A percentile compares a stretch with the other conserved stretches of the same genome.
These are phyloP conservation scores for Tineola bisselliella DNA, from an alignment of 2,888 invertebrate species.

Conservation along the genomic window DNA sequence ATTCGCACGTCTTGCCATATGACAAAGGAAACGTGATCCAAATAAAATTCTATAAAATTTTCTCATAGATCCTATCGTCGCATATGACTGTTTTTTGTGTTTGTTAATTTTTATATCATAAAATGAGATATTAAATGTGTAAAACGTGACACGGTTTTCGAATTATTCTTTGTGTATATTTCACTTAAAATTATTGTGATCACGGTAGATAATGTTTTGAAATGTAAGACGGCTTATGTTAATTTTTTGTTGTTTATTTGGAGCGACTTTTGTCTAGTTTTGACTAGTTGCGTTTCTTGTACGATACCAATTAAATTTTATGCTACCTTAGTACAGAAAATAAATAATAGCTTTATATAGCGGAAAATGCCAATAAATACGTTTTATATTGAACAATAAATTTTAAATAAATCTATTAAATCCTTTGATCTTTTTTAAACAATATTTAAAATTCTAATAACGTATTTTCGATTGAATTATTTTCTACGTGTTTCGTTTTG, in stretches of 20 bases:
- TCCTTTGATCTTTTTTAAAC: slow-evolving; percentile 60
- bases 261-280: too few relatives aligned
- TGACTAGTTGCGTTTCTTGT: too few relatives aligned
- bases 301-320: too few relatives aligned
- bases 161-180: not conserved
- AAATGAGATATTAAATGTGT: not conserved
- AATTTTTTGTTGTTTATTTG: too few relatives aligned
- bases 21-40: slow-evolving; percentile 55
- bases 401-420: slow-evolving; percentile 59
- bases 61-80: not conserved
- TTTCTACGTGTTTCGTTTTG: slow-evolving; percentile 47
- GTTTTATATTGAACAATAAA: slow-evolving; percentile 28
- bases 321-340: too few relatives aligned
- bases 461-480: slow-evolving; percentile 50
- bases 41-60: slow-evolving; percentile 28
- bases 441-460: slow-evolving; percentile 53
- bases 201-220: too few relatives aligned
- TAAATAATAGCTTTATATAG: too few relatives aligned
- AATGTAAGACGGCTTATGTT: too few relatives aligned
- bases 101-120: not conserved
- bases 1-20: not conserved
- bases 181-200: not conserved
- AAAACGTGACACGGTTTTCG: not conserved
- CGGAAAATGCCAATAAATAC: too few relatives aligned
- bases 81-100: not conserved